Evolutionary conservation across 2,888 invertebrate genomes (phyloP), one percentile per base, ranked within the genome.

Genomic region (Luperina nickerlii): DNA sequence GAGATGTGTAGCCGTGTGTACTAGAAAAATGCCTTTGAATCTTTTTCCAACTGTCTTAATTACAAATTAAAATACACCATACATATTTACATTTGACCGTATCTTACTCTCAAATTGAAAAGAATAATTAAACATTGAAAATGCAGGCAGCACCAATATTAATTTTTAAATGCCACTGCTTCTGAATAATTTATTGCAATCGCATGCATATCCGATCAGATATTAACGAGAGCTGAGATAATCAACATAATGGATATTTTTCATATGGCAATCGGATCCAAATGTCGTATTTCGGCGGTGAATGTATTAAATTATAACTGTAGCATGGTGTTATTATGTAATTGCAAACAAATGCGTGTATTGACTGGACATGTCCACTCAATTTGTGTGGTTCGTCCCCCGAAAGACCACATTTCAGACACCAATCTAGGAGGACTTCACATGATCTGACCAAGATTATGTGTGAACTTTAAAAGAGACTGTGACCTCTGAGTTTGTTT

Each of bases 111-210:
- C 42, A 74, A 74, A 74, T 67, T 51, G 7, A 60, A 66, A 79
- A 74, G 6, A 74, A 60, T 66, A 51, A 79, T 67, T n/a, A 5
- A 67, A 32, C 3, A 57, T 66, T 13, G 32, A 65, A 70, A 75
- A 69, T 51, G 45, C 48, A 65, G 20, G 3, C 45, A 2, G 45
- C n/a, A 20, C 1, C 32, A 20, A 82, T 68, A 63, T 63, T 54
- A 38, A 82, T 73, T 82, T 45, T 83, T 38, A 74, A 71, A 66
- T 63, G 20, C 15, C 66, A 67, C 9, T 63, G 60, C 60, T 48
- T 13, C 42, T 82, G 77, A 68, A 84, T 86, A 72, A 82, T 86
- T 67, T 57, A 86, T 72, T 9, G 38, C 57, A n/a, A 24, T 54
- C 32, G 54, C 45, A 76, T 80, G 73, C 57, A 85, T 76, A 85